Conservation (phyloP, 2,797 vertebrate genomes). For the Characodon lateralis region DNA sequence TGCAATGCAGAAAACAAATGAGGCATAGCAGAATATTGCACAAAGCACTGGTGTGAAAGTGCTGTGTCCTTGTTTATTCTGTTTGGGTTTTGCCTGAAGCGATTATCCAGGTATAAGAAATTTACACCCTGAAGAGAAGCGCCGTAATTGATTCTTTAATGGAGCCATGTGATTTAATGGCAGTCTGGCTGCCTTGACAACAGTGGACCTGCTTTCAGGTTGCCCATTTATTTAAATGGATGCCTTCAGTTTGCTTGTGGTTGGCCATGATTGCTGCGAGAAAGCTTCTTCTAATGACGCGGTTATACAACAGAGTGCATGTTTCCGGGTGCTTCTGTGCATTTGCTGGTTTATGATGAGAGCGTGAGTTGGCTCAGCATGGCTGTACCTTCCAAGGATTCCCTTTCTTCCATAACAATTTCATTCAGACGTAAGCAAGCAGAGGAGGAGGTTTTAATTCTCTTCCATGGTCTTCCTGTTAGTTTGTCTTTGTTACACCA, state of each 20-base stretch:
- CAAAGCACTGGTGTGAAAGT: constrained; percentile 17
- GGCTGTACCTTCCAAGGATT: constrained; percentile 32
- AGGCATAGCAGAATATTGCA: constrained; percentile 21
- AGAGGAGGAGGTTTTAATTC: constrained; percentile 35
- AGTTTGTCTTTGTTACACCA: constrained; percentile 37
- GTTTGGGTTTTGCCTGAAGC: constrained; percentile 76
- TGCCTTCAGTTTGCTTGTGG: constrained; percentile 83
- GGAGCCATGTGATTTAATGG: constrained; percentile 92
- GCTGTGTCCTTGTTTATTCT: constrained; percentile 60
- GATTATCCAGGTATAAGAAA: constrained; percentile 83
- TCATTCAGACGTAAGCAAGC: constrained; percentile 47
- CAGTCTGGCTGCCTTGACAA: constrained; percentile 85
- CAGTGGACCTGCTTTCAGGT: constrained; percentile 86
- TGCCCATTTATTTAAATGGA: constrained; percentile 82
- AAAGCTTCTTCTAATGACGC: constrained; percentile 63
- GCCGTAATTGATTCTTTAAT: constrained; percentile 97
- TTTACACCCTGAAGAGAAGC: constrained; percentile 83
- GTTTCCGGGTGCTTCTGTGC: constrained; percentile 30
- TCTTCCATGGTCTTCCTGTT: constrained; percentile 40
- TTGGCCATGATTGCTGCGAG: constrained; percentile 66
- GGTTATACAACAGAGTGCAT: constrained; percentile 48
- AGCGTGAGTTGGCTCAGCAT: constrained; percentile 31
- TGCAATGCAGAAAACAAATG: constrained; percentile 19
- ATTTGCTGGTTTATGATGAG: constrained; percentile 11
- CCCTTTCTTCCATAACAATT: constrained; percentile 34